Evolutionary conservation across 2,113 vertebrate genomes (phyloP), one percentile per base, ranked within the genome.

Genomic region (Perca schrenkii): DNA sequence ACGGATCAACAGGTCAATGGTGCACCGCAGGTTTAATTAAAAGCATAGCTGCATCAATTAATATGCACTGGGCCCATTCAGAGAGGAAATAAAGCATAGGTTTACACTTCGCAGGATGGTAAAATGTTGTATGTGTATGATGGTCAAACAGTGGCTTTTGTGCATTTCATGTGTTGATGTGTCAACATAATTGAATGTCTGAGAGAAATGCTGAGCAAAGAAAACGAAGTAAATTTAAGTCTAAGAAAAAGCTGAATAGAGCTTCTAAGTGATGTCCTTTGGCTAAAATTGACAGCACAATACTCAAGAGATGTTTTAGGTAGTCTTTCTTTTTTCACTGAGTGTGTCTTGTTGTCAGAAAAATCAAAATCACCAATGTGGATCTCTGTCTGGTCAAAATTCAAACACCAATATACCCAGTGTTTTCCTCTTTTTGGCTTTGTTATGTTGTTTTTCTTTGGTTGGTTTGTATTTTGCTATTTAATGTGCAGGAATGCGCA

Each of bases 21-120:
- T 62, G 60, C 2, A 36, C 43, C 68, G 28, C 57, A 61, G 68
- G 56, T 80, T 88, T 91, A 91, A 86, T 86, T 83, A 83, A 40
- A 78, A 84, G 47, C 69, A 43, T 47, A 75, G 77, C 80, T 84
- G 61, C 62, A 50, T 67, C 22, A 31, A 61, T 85, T 71, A 78
- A 60, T 82, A 80, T 68, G 72, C 16, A 21, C 17, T 5, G 28
- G 40, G 58, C 15, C 84, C 74, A 65, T 5, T 47, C 22, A 0
- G 25, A 56, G 74, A 46, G 69, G 13, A 71, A 57, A 57, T 50
- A 34, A 65, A 58, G 28, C 22, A 46, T 28, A 10, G 28, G 81
- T 47, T 72, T 11, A 56, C 10, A 25, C 0, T 2, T 47, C n/a
- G 13, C 4, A 21, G 14, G 11, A 4, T 14, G 40, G 36, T 31